Evolutionary conservation across 2,797 vertebrate genomes (phyloP).

Genomic region (Aselliscus stoliczkanus): DNA sequence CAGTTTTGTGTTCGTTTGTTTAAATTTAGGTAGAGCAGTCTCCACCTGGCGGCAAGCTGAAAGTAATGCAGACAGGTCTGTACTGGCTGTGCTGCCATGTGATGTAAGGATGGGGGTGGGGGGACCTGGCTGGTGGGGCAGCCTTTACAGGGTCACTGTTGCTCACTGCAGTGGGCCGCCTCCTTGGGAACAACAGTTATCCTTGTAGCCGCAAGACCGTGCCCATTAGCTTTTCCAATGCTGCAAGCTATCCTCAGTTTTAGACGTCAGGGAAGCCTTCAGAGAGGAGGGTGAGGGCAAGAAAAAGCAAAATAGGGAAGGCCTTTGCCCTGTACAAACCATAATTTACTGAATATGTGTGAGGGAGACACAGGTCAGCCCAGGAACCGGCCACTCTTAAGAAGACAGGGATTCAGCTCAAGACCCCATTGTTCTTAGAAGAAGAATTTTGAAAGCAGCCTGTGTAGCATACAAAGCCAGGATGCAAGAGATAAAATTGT

Average conservation of each 20-base stretch:
- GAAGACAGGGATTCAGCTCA: neutral
- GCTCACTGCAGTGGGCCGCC: neutral
- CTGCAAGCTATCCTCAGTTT: neutral
- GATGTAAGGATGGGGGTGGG: neutral
- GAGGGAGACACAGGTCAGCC: neutral
- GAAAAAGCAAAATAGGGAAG: neutral
- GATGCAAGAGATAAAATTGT: neutral
- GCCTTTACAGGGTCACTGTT: neutral
- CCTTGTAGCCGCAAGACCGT: neutral
- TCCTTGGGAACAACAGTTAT: neutral
- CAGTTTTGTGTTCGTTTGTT: conserved; percentile 29
- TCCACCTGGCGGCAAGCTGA: conserved; percentile 63
- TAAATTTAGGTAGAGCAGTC: conserved; percentile 72
- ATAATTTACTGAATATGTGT: neutral
- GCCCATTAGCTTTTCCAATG: neutral
- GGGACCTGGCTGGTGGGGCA: accelerated
- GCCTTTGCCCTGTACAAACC: neutral
- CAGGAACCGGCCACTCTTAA: neutral
- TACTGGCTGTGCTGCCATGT: neutral
- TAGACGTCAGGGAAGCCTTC: neutral
- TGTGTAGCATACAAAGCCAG: neutral
- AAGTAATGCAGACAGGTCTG: conserved; percentile 73
- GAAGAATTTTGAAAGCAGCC: neutral
- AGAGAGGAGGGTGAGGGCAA: neutral
- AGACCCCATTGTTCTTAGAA: neutral